A percentile compares a stretch with the other conserved stretches of the same genome.
Conservation (phyloP, 2,797 vertebrate species). For the Chaunax sp. region DNA sequence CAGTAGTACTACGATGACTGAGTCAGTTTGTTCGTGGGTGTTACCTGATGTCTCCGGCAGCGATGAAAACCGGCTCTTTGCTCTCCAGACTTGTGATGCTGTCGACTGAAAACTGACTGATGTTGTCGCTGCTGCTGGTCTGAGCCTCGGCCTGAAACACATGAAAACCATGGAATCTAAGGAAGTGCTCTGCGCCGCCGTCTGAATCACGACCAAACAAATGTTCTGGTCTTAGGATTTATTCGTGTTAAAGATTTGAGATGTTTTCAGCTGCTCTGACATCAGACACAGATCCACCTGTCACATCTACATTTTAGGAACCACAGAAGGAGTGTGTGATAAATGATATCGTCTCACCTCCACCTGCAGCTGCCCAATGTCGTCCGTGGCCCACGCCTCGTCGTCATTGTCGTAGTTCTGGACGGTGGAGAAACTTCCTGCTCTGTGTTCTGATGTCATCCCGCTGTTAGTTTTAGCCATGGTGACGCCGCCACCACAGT, state of each 20-base stretch:
- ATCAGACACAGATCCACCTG: too few relatives aligned
- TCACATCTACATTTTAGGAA: background rate
- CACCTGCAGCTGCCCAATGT: constrained; percentile 95
- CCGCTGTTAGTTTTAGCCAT: constrained; percentile 7
- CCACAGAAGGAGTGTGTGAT: background rate
- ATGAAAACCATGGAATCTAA: constrained; percentile 1
- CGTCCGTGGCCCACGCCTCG: constrained; percentile 96
- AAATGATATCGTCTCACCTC: constrained; percentile 73
- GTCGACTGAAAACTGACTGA: constrained; percentile 98
- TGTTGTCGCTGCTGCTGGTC: constrained; percentile 97
- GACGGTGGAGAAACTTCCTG: constrained; percentile 91
- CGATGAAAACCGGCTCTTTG: constrained; percentile 95
- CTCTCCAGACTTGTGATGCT: constrained; percentile 98
- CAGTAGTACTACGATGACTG: too few relatives aligned
- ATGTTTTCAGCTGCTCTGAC: too few relatives aligned
- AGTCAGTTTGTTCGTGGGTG: constrained; percentile 24
- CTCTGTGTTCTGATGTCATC: constrained; percentile 87
- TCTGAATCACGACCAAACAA: too few relatives aligned
- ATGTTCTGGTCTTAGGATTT: too few relatives aligned
- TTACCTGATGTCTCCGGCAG: constrained; percentile 95
- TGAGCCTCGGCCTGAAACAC: constrained; percentile 88
- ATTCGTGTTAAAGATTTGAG: too few relatives aligned
- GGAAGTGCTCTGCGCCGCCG: too few relatives aligned
- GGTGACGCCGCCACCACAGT: constrained; percentile 82
- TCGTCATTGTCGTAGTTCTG: constrained; percentile 97